Percentiles rank a stretch among this genome's conserved stretches.
phyloP scores from a whole-genome alignment of 2,797 vertebrate genomes.

The Scomberomorus guttatus region DNA sequence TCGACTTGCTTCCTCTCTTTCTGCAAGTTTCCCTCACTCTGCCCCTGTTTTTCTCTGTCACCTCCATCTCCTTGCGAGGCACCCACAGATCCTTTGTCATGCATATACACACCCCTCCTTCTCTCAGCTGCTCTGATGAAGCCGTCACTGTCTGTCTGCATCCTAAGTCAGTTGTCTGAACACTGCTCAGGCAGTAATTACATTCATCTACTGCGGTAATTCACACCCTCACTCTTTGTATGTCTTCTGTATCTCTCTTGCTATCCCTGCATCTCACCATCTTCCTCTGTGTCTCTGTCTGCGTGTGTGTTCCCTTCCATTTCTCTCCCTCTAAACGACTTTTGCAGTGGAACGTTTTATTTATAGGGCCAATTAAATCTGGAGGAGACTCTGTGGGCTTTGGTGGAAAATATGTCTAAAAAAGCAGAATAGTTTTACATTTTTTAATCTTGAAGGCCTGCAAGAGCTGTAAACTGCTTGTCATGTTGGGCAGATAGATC shows the following conservation, averaged over 20 bases:
- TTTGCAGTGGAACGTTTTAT: conserved; percentile 76
- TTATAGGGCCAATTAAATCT: conserved; percentile 82
- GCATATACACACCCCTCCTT: conserved; percentile 20
- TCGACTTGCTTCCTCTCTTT: conserved; percentile 19
- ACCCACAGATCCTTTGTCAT: conserved; percentile 35
- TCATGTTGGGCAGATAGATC: conserved; percentile 55
- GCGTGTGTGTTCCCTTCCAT: conserved; percentile 51
- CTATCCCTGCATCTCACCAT: conserved; percentile 50
- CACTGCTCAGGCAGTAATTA: conserved; percentile 64
- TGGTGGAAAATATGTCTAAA: conserved; percentile 66
- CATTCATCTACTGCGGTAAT: conserved; percentile 71
- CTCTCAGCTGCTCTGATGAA: conserved; percentile 63
- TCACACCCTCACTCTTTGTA: conserved; percentile 62
- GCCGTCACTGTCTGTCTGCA: conserved; percentile 64
- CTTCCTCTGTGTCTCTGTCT: conserved; percentile 37
- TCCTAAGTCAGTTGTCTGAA: conserved; percentile 62
- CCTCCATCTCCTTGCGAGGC: conserved; percentile 49
- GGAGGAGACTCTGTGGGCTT: conserved; percentile 73
- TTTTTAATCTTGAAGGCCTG: conserved; percentile 70
- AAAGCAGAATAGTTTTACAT: conserved; percentile 68
- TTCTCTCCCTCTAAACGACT: conserved; percentile 66
- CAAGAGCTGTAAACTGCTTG: conserved; percentile 65
- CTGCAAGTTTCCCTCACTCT: conserved; percentile 42
- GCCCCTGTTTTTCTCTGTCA: conserved; percentile 61
- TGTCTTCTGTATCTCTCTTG: conserved; percentile 40